Evolutionary conservation across 2,888 invertebrate species (phyloP).

Genomic region (Lasioglossum malachurum): DNA sequence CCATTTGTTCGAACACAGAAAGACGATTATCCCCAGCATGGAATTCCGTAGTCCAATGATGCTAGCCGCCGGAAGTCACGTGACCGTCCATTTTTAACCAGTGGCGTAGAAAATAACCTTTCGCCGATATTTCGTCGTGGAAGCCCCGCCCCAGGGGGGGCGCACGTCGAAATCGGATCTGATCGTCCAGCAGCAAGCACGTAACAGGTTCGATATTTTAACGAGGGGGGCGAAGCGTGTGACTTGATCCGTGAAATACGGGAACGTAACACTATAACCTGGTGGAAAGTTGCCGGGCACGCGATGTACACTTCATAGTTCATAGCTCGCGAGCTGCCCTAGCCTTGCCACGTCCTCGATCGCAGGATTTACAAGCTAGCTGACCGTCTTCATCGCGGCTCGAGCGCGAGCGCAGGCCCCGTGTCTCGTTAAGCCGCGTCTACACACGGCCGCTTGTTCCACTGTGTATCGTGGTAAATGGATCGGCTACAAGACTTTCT

Average conservation of each 20-base stretch:
- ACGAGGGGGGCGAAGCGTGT: neutral
- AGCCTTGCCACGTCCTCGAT: conserved; percentile 33
- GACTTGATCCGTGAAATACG: conserved; percentile 37
- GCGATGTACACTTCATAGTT: conserved; percentile 17
- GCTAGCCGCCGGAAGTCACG: no score
- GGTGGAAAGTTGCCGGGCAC: conserved; percentile 10
- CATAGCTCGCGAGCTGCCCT: conserved; percentile 4
- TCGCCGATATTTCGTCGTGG: neutral
- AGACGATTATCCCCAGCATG: no score
- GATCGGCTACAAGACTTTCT: conserved; percentile 54
- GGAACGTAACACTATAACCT: conserved; percentile 28
- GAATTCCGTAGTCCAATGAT: no score
- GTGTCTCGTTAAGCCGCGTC: conserved; percentile 51
- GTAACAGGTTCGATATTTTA: conserved; percentile 7
- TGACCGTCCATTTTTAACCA: no score
- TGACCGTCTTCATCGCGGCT: conserved; percentile 39
- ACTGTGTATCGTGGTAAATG: conserved; percentile 48
- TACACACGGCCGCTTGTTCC: conserved; percentile 15
- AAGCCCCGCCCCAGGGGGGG: neutral
- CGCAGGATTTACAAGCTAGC: conserved; percentile 35
- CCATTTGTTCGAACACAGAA: no score
- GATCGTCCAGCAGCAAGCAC: neutral
- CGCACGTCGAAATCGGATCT: conserved; percentile 22
- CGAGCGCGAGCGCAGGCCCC: neutral
- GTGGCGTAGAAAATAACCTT: no score